Evolutionary conservation across 2,113 vertebrate species (phyloP).

Genomic region (Equus przewalskii): DNA sequence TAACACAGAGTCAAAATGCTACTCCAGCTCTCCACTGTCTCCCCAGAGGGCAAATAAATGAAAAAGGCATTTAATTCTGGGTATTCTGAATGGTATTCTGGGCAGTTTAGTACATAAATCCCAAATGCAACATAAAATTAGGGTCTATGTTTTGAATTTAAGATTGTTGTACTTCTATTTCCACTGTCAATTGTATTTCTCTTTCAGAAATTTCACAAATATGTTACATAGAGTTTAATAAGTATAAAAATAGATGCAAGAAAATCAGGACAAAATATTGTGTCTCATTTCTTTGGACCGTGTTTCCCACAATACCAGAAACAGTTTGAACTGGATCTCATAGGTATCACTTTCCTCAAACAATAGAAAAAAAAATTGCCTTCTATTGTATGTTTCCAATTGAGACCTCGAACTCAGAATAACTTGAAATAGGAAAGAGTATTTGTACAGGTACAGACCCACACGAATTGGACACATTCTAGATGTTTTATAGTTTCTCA

Average conservation of each 20-base stretch:
- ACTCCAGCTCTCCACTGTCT: neutral
- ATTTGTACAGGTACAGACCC: neutral
- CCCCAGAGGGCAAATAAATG: neutral
- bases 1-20: neutral
- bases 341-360: neutral
- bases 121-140: neutral
- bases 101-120: neutral
- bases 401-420: neutral
- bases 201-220: slow-evolving; percentile 39
- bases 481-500: neutral
- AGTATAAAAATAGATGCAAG: neutral
- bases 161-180: neutral
- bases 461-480: neutral
- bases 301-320: neutral
- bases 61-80: neutral
- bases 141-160: neutral
- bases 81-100: neutral
- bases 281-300: neutral
- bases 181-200: neutral
- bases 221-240: neutral
- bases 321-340: neutral
- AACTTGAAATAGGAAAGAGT: neutral
- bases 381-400: neutral
- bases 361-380: neutral
- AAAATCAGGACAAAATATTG: neutral